These are phyloP conservation scores for Enhydra lutris DNA, from an alignment of 2,113 vertebrate genomes.

Conservation along the genomic window DNA sequence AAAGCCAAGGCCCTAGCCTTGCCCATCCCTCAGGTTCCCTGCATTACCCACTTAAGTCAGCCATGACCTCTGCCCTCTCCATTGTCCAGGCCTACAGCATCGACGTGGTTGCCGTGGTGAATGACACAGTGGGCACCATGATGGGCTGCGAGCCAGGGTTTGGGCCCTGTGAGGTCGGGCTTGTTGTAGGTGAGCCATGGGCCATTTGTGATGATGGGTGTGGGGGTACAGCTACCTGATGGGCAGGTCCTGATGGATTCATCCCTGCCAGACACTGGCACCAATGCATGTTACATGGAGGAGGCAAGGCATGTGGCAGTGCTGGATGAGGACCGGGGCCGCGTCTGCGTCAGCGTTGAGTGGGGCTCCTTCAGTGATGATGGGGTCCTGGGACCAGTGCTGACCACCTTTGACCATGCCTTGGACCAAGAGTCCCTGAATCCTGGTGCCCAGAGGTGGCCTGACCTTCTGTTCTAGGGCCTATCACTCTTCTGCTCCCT, in stretches of 20 bases:
- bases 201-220: background rate
- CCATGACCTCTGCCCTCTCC: background rate
- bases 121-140: conserved; percentile 90
- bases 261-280: conserved; percentile 73
- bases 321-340: conserved; percentile 66
- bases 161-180: conserved; percentile 85
- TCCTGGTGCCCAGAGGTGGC: conserved; percentile 80
- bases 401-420: conserved; percentile 81
- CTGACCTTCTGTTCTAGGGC: background rate
- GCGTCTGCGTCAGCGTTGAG: conserved; percentile 80
- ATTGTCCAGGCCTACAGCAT: conserved; percentile 78
- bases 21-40: background rate
- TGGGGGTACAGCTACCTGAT: background rate
- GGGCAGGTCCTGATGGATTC: background rate
- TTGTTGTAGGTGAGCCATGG: conserved; percentile 86
- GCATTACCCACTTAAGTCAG: background rate
- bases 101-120: conserved; percentile 88
- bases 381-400: conserved; percentile 69
- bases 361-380: conserved; percentile 81
- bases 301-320: conserved; percentile 70
- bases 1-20: background rate
- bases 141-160: conserved; percentile 83
- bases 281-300: conserved; percentile 85
- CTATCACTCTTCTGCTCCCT: background rate
- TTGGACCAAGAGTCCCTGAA: conserved; percentile 84